phyloP scores from a whole-genome alignment of 2,888 invertebrate species.

The Auanema sp. region DNA sequence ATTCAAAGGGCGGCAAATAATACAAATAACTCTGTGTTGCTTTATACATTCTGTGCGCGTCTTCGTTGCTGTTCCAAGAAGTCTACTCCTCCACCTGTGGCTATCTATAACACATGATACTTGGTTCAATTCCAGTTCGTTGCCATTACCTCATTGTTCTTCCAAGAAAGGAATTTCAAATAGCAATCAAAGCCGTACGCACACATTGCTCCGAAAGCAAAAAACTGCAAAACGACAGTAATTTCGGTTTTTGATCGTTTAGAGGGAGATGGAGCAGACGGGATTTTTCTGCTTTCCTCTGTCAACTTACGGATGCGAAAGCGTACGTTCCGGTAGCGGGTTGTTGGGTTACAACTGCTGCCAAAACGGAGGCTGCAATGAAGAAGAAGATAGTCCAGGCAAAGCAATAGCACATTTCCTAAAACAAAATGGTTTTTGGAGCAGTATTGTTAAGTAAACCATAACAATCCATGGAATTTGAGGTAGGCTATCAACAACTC shows the following conservation, averaged over 20 bases:
- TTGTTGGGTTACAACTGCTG: conserved; percentile 52
- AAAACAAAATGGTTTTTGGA: conserved; percentile 32
- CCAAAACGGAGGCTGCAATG: conserved; percentile 75
- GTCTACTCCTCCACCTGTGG: conserved; percentile 19
- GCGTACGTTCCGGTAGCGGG: conserved; percentile 68
- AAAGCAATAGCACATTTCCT: conserved; percentile 77
- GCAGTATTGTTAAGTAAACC: conserved; percentile 65
- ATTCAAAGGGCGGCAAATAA: too few relatives aligned
- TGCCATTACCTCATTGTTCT: conserved; percentile 43
- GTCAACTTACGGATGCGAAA: conserved; percentile 76
- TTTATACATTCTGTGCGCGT: conserved; percentile 8
- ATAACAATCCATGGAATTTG: conserved; percentile 84
- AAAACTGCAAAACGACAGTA: conserved; percentile 74
- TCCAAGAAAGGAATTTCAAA: conserved; percentile 76
- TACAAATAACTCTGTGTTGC: background rate
- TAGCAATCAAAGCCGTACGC: conserved; percentile 80
- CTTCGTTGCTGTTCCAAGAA: conserved; percentile 12
- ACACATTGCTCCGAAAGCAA: conserved; percentile 81
- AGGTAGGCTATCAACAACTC: conserved; percentile 81
- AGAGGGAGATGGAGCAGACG: background rate
- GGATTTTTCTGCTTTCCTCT: too few relatives aligned
- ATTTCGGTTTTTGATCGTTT: conserved; percentile 2
- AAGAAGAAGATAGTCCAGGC: conserved; percentile 78
- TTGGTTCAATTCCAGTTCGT: background rate
- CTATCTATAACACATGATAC: conserved; percentile 9